phyloP scores from a whole-genome alignment of 1,140 invertebrate genomes.

The Onthophagus taurus region DNA sequence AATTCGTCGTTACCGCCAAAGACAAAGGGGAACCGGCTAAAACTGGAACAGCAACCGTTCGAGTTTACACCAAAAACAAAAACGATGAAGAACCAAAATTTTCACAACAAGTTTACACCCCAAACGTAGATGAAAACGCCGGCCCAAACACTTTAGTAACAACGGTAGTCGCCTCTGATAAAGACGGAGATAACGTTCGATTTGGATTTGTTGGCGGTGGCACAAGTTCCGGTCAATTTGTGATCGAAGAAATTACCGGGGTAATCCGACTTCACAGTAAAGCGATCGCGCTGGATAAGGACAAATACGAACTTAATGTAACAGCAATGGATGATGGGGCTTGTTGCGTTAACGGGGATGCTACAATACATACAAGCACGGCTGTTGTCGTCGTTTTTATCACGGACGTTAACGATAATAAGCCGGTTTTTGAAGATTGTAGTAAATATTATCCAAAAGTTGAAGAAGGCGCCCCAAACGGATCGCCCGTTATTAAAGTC shows the following conservation, averaged over 20 bases:
- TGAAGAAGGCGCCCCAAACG: constrained; percentile 84
- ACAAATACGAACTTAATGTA: constrained; percentile 90
- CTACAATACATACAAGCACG: constrained; percentile 81
- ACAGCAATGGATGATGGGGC: constrained; percentile 90
- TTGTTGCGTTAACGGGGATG: constrained; percentile 78
- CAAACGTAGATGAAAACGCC: constrained; percentile 92
- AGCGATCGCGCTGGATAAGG: constrained; percentile 71
- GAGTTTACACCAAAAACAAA: constrained; percentile 92
- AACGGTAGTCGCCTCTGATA: constrained; percentile 89
- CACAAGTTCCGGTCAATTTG: constrained; percentile 83
- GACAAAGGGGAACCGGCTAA: constrained; percentile 89
- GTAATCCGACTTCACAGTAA: constrained; percentile 83
- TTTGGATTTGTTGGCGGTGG: constrained; percentile 89
- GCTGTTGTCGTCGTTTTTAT: constrained; percentile 95
- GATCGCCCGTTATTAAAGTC: constrained; percentile 86
- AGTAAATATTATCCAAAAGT: constrained; percentile 86
- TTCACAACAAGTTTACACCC: constrained; percentile 91
- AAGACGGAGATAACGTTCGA: constrained; percentile 88
- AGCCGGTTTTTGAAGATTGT: constrained; percentile 89
- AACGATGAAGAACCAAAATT: constrained; percentile 95
- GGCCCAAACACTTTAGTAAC: constrained; percentile 89
- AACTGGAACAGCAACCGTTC: constrained; percentile 82
- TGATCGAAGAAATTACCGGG: constrained; percentile 91
- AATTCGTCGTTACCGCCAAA: constrained; percentile 84
- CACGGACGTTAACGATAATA: constrained; percentile 93